Evolutionary conservation across 1,140 invertebrate genomes (phyloP), one percentile per base, ranked within the genome.

Genomic region (Wiebesia pumilae): DNA sequence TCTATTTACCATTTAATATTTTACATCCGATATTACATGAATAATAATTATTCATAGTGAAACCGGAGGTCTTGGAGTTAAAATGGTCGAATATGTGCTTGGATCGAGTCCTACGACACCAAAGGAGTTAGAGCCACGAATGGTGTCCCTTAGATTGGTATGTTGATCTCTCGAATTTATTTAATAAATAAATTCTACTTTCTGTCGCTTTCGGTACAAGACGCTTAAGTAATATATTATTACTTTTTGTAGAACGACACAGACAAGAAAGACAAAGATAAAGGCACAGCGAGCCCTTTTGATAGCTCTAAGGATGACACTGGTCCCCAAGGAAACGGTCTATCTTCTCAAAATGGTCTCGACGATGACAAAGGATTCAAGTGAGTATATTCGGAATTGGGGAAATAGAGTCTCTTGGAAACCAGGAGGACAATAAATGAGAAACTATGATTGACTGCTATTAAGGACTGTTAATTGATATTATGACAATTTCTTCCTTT

Each of bases 71-170:
- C 95, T 99, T 81, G 98, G 98, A 83, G 97, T 99, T 81, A 99
- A 99, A 95, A 99, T 99, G 98, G 98, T 99, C n/a, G 98, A 99
- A 94, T 99, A 99, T 92, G 98, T 99, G 71, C 95, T 99, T 87
- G 96, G 97, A 83, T 97, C 97, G 83, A 98, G 98, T 78, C 98
- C 98, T 19, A 98, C 97, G 65, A 96, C 95, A 84, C 95, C 95
- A n/a, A 94, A 94, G 87, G 94, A 95, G 87, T 90, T 96, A 87
- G 97, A 97, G 90, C 95, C 95, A 40, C 94, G 97, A 86, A 96
- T 97, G 95, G 94, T 96, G 88, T 95, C 95, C 62, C 92, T 97
- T 81, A 96, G 96, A 93, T 94, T 97, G 92, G 96, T 96, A 90
- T 93, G 92, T 91, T 35, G 21, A 21, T 21, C 38, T 65, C 33